Conservation (phyloP, 2,113 vertebrate genomes). For the Channa argus region DNA sequence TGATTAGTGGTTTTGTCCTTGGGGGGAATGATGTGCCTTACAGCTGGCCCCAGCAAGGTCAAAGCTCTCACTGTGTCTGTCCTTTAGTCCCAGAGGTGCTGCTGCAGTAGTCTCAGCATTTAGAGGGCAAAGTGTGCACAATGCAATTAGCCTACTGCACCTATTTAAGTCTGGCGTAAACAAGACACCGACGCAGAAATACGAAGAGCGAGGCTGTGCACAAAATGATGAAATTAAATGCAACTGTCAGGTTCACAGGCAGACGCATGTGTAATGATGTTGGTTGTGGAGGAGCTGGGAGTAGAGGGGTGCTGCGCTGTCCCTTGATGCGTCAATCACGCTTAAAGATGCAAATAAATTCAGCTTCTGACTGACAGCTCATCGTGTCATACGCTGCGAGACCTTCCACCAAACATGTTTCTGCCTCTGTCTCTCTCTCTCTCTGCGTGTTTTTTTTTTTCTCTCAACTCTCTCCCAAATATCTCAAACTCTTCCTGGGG, state of each 20-base stretch:
- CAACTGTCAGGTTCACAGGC: slow-evolving; percentile 60
- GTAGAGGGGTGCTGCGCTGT: slow-evolving; percentile 26
- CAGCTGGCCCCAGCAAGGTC: slow-evolving; percentile 62
- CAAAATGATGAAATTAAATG: slow-evolving; percentile 70
- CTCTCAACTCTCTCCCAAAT: slow-evolving; percentile 49
- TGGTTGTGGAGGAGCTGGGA: slow-evolving; percentile 1
- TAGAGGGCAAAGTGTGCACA: slow-evolving; percentile 51
- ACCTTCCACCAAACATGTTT: slow-evolving; percentile 49
- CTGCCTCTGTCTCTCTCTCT: slow-evolving; percentile 22
- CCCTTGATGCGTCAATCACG: slow-evolving; percentile 50
- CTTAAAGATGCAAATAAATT: slow-evolving; percentile 70
- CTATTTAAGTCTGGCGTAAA: slow-evolving; percentile 30
- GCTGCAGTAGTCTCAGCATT: slow-evolving; percentile 38
- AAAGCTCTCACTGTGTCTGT: slow-evolving; percentile 58
- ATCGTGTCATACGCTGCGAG: slow-evolving; percentile 38
- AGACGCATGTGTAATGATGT: slow-evolving; percentile 7
- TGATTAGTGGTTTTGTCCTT: slow-evolving; percentile 69
- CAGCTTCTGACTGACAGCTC: slow-evolving; percentile 68
- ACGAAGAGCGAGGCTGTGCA: slow-evolving; percentile 3
- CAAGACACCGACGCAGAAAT: slow-evolving; percentile 16
- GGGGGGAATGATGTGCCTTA: slow-evolving; percentile 41
- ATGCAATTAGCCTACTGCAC: slow-evolving; percentile 37
- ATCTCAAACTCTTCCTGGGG: slow-evolving; percentile 53
- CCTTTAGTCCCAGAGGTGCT: slow-evolving; percentile 57
- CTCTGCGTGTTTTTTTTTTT: neutral